These are phyloP conservation scores for Temnothorax unifasciatus DNA, from an alignment of 2,888 invertebrate genomes.

Conservation along the genomic window DNA sequence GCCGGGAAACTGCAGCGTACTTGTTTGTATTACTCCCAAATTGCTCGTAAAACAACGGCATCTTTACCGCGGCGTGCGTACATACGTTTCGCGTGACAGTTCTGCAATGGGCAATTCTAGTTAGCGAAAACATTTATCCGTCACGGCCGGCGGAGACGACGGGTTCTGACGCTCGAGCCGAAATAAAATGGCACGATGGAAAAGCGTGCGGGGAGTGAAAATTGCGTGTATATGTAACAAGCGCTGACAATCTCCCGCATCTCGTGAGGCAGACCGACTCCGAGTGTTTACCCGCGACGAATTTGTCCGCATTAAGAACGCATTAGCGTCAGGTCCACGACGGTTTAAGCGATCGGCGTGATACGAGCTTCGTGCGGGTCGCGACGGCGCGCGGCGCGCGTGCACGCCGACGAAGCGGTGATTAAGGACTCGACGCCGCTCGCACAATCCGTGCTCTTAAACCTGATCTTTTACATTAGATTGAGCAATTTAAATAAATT, in stretches of 20 bases:
- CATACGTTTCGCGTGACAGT: slow-evolving; percentile 33
- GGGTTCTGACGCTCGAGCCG: not conserved
- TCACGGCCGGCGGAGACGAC: not conserved
- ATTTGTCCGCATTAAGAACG: slow-evolving; percentile 83
- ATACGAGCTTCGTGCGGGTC: slow-evolving; percentile 72
- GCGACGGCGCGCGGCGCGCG: slow-evolving; percentile 28
- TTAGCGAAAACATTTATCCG: slow-evolving; percentile 13
- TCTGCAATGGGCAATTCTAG: slow-evolving; percentile 14
- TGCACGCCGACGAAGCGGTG: slow-evolving; percentile 7
- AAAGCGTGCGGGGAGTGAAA: slow-evolving; percentile 32
- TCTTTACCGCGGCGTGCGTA: slow-evolving; percentile 16
- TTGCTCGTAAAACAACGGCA: slow-evolving; percentile 50
- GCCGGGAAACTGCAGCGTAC: slow-evolving; percentile 3
- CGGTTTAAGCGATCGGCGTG: slow-evolving; percentile 81
- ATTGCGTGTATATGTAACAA: not conserved
- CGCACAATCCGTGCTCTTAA: not conserved
- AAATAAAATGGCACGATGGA: not conserved
- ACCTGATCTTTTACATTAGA: not conserved
- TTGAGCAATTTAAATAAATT: slow-evolving; percentile 8
- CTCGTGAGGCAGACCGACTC: slow-evolving; percentile 7
- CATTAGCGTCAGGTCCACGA: slow-evolving; percentile 82
- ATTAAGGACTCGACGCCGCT: slow-evolving; percentile 11
- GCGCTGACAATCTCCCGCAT: slow-evolving; percentile 23
- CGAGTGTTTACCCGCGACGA: slow-evolving; percentile 76
- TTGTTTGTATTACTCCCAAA: slow-evolving; percentile 31